Percentiles rank a stretch among this genome's conserved stretches.
These are phyloP conservation scores for Neosilurus hyrtlii DNA, from an alignment of 2,797 vertebrate genomes.

Conservation along the genomic window DNA sequence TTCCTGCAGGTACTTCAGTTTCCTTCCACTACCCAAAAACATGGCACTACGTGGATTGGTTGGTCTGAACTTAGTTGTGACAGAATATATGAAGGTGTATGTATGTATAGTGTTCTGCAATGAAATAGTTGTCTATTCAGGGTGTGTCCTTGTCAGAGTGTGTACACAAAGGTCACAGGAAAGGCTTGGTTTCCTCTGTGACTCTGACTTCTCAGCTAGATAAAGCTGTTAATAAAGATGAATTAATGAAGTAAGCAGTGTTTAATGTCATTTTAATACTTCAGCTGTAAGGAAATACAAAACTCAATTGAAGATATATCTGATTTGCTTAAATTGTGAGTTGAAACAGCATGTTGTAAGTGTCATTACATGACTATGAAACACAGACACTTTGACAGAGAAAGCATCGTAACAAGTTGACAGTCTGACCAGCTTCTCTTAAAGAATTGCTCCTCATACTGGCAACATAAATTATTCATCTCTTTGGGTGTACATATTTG, in stretches of 20 bases:
- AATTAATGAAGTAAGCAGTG: neutral
- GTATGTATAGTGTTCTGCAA: neutral
- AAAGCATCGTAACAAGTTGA: neutral
- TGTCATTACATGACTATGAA: neutral
- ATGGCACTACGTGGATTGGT: neutral
- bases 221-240: neutral
- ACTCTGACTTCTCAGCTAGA: neutral
- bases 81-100: neutral
- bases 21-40: neutral
- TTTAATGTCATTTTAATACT: neutral
- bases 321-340: conserved; percentile 31
- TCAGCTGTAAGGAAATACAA: neutral
- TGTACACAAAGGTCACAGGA: neutral
- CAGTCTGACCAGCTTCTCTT: neutral
- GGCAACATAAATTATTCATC: neutral
- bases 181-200: no score
- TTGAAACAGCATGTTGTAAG: conserved; percentile 18
- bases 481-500: neutral
- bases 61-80: neutral
- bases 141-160: neutral
- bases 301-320: conserved; percentile 2
- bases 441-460: conserved; percentile 1
- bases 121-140: neutral
- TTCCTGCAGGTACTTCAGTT: neutral
- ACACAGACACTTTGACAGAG: neutral